Evolutionary conservation across 2,113 vertebrate species (phyloP).

Genomic region (Urocitellus parryii): DNA sequence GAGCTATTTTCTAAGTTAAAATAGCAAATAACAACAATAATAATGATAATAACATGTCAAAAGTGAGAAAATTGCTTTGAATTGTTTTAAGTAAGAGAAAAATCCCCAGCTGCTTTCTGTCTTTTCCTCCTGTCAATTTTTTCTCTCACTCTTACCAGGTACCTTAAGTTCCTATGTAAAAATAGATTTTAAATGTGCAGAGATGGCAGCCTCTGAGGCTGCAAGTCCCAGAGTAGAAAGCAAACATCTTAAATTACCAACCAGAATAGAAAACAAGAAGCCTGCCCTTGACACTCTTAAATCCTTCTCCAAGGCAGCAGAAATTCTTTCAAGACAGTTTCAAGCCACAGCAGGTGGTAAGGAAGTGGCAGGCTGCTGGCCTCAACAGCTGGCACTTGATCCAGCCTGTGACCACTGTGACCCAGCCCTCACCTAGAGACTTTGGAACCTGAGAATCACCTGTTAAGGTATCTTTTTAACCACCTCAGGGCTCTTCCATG

Average conservation of each 20-base stretch:
- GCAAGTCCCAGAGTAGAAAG: conserved; percentile 24
- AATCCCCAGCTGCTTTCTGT: background rate
- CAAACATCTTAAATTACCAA: background rate
- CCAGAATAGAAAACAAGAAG: background rate
- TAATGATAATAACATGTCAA: conserved; percentile 12
- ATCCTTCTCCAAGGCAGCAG: background rate
- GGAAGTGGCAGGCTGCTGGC: background rate
- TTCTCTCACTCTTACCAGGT: background rate
- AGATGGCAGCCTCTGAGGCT: conserved; percentile 15
- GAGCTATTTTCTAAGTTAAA: conserved; percentile 27
- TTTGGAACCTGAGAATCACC: background rate
- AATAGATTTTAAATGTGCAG: background rate
- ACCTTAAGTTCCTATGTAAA: conserved; percentile 6
- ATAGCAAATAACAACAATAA: conserved; percentile 20
- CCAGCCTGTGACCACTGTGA: background rate
- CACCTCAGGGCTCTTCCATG: background rate
- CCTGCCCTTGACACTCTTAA: conserved; percentile 25
- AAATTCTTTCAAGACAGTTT: conserved; percentile 9
- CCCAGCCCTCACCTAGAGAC: background rate
- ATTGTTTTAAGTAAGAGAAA: conserved; percentile 51
- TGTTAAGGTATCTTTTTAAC: background rate
- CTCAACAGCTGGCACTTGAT: background rate
- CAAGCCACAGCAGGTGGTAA: background rate
- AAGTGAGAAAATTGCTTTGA: conserved; percentile 32
- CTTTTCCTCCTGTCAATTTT: background rate